Evolutionary conservation across 2,113 vertebrate species (phyloP), one percentile per base, ranked within the genome.

Genomic region (Brachypteracias leptosomus): DNA sequence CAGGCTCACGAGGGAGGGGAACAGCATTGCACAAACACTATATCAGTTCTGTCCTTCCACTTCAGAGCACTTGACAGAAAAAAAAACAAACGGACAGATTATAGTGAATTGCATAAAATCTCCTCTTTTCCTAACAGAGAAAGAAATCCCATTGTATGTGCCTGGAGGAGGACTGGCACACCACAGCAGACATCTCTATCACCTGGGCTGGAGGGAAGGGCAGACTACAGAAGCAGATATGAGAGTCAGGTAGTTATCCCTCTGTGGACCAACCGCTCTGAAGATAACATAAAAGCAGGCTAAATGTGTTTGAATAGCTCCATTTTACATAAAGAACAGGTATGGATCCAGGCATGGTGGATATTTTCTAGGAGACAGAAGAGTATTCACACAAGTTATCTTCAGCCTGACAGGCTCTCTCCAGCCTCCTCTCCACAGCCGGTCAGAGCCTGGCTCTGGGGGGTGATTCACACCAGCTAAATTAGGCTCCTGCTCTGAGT

Each of bases 331-430:
- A 55, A 1, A 11, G 71, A 85, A 88, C 28, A 74, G 82, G 58
- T 25, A 36, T 0, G 1, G 58, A 63, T 26, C 35, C 57, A 67
- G 52, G n/a, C 70, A 58, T 1, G 0, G 47, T 21, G 40, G 28
- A 57, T 58, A 68, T 78, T 74, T 62, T 16, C 16, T 28, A 21
- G 24, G 33, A 83, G 57, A 57, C 35, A 61, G 51, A 76, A 57
- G 16, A 16, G 3, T 29, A 79, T 51, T 66, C 57, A n/a, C 33
- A 31, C 14, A 36, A 52, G 46, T 80, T 76, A 58, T 84, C 89
- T 83, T 73, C 29, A 57, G n/a, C n/a, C 57, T 62, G 36, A 57
- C 40, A 55, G 14, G 16, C 4, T 82, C 44, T 62, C 67, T 70
- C 28, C 33, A 55, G 67, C 24, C 26, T 44, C 22, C 17, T 47